Conservation (phyloP, 1,140 invertebrate species). For the Diachasmimorpha longicaudata region DNA sequence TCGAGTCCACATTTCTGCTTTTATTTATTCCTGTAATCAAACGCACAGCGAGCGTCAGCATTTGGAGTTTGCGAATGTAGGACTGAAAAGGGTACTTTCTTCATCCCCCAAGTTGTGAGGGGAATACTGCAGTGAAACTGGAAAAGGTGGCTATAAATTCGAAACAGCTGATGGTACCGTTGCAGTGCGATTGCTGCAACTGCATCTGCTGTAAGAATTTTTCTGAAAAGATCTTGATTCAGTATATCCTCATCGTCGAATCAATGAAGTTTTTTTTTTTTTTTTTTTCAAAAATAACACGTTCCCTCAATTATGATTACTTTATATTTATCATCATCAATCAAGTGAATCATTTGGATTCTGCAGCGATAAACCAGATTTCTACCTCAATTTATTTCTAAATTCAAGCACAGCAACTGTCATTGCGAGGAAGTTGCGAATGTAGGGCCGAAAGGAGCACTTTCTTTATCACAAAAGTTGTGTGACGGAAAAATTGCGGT, state of each 20-base stretch:
- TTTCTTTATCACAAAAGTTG: conserved; percentile 6
- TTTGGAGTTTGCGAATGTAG: conserved; percentile 3
- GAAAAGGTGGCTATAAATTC: conserved; percentile 38
- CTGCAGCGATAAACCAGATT: neutral
- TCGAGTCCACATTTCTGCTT: neutral
- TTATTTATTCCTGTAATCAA: neutral
- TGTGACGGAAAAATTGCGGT: conserved; percentile 33
- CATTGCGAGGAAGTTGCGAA: conserved; percentile 2
- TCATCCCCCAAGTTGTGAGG: conserved; percentile 11
- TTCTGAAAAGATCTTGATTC: neutral
- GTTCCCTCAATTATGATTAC: neutral
- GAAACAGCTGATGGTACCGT: conserved; percentile 37
- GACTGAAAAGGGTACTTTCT: conserved; percentile 19
- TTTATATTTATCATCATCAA: neutral
- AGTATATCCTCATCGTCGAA: neutral
- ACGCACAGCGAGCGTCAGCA: neutral
- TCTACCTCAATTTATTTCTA: neutral
- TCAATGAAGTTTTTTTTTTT: neutral
- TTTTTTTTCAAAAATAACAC: neutral
- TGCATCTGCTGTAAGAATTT: no score
- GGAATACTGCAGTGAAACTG: conserved; percentile 33
- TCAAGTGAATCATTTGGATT: no score
- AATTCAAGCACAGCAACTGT: neutral
- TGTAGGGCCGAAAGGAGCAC: conserved; percentile 12
- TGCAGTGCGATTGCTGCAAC: no score